These are phyloP conservation scores for Chromis chromis DNA, from an alignment of 2,797 vertebrate genomes.

Conservation along the genomic window DNA sequence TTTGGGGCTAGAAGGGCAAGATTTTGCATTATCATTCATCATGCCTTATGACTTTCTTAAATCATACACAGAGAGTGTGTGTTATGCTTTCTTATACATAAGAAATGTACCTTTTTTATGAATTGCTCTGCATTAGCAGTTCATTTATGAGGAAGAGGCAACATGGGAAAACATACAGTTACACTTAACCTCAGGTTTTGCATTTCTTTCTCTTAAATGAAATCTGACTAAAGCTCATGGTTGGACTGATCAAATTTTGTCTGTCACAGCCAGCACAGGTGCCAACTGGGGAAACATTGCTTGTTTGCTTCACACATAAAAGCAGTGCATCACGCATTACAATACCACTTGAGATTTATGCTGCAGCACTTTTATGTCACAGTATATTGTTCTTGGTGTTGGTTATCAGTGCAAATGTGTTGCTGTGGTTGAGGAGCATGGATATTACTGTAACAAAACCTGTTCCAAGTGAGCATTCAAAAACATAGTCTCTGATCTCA, in stretches of 20 bases:
- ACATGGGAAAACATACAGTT: not conserved
- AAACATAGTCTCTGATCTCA: too few relatives aligned
- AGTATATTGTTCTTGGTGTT: not conserved
- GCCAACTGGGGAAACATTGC: not conserved
- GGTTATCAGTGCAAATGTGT: not conserved
- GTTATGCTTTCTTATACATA: not conserved
- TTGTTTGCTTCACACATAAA: constrained; percentile 1
- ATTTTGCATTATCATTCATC: not conserved
- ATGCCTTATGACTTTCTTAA: not conserved
- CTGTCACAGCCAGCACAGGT: too few relatives aligned
- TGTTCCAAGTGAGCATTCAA: too few relatives aligned
- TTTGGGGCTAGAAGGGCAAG: not conserved
- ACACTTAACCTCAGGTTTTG: not conserved
- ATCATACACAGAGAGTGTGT: not conserved
- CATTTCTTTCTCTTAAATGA: not conserved
- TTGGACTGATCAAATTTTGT: not conserved
- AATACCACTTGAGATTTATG: not conserved
- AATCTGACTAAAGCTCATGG: not conserved
- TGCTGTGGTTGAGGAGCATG: too few relatives aligned
- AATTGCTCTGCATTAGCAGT: not conserved
- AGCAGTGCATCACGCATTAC: not conserved
- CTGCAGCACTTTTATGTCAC: not conserved
- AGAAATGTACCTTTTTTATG: not conserved
- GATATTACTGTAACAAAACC: too few relatives aligned
- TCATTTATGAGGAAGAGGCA: not conserved